These are phyloP conservation scores for Lucinisca nassula DNA, from an alignment of 2,888 invertebrate species.

Conservation along the genomic window DNA sequence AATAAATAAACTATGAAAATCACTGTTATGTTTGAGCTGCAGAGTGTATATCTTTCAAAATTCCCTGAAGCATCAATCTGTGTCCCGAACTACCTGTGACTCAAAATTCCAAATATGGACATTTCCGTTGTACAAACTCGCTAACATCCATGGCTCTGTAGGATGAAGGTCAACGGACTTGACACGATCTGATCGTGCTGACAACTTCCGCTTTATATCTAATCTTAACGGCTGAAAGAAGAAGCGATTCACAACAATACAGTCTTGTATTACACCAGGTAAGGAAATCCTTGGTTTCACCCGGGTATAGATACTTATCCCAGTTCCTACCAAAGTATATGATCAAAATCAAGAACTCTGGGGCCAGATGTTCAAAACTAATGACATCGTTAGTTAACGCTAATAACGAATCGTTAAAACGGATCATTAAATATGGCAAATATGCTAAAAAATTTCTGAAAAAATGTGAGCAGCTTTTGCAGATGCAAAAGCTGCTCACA, in stretches of 20 bases:
- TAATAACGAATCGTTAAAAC: no score
- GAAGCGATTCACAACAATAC: background rate
- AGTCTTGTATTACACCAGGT: background rate
- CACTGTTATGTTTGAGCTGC: no score
- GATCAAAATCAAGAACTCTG: background rate
- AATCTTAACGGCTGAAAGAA: conserved; percentile 94
- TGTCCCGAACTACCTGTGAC: conserved; percentile 93
- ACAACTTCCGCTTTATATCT: conserved; percentile 99
- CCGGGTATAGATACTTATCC: background rate
- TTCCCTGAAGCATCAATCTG: no score
- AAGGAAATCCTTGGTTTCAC: background rate
- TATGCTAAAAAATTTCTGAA: no score
- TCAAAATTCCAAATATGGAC: conserved; percentile 99
- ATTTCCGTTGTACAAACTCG: conserved; percentile 99
- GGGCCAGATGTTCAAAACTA: background rate
- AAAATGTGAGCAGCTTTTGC: no score
- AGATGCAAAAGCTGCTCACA: no score
- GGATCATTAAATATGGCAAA: no score
- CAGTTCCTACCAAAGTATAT: background rate
- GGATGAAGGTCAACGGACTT: conserved; percentile 99
- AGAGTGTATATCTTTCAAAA: no score
- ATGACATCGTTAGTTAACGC: background rate
- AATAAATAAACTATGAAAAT: no score
- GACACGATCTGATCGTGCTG: conserved; percentile 99
- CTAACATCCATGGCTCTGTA: conserved; percentile 99